phyloP scores from a whole-genome alignment of 2,888 invertebrate genomes.

The Pyrrhosoma nymphula region DNA sequence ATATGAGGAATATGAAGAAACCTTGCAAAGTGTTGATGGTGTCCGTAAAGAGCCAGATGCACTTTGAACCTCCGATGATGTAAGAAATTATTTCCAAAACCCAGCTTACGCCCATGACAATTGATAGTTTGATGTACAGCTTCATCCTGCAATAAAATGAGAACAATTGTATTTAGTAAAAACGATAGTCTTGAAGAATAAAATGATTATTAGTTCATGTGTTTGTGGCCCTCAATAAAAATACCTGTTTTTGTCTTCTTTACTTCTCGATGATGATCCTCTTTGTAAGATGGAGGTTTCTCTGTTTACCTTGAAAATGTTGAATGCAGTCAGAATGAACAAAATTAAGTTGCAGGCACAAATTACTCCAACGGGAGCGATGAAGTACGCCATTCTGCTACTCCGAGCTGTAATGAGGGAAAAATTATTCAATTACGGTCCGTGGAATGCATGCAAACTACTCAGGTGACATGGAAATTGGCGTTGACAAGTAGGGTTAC shows the following conservation, averaged over 20 bases:
- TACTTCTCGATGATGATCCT: not conserved
- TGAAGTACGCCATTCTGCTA: slow-evolving; percentile 30
- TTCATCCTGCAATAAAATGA: slow-evolving; percentile 78
- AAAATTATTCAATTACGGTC: not conserved
- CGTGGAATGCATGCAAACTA: too few relatives aligned
- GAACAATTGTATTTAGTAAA: not conserved
- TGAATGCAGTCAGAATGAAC: slow-evolving; percentile 28
- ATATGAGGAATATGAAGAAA: slow-evolving; percentile 82
- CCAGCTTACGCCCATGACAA: slow-evolving; percentile 86
- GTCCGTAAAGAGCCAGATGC: slow-evolving; percentile 73
- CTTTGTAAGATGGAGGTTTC: not conserved
- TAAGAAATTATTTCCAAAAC: slow-evolving; percentile 85
- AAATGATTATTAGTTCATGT: not conserved
- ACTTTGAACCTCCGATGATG: slow-evolving; percentile 79
- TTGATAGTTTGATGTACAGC: slow-evolving; percentile 82
- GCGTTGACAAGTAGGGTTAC: too few relatives aligned
- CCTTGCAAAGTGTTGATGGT: slow-evolving; percentile 81
- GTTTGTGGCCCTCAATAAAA: too few relatives aligned
- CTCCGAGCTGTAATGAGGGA: not conserved
- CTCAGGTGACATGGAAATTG: too few relatives aligned
- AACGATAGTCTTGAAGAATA: not conserved
- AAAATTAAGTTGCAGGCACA: not conserved
- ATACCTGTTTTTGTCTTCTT: slow-evolving; percentile 42
- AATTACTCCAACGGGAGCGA: not conserved
- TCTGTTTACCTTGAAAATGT: not conserved